These are phyloP conservation scores for Tenualosa thibaudeaui DNA, from an alignment of 2,797 vertebrate genomes.

Conservation along the genomic window DNA sequence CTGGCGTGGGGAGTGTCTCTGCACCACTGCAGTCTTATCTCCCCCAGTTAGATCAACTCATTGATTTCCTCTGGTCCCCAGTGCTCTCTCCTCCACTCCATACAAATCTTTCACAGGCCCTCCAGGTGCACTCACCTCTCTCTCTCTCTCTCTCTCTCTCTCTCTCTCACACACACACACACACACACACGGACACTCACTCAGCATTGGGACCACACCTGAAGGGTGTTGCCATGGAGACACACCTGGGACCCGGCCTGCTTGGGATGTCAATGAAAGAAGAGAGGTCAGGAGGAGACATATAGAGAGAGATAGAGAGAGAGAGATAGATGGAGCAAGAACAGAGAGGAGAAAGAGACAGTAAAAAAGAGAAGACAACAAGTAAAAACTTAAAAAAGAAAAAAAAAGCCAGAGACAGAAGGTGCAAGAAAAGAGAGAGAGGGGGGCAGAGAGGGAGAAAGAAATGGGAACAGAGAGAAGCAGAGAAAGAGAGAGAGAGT, in stretches of 20 bases:
- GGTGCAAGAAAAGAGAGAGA: background rate
- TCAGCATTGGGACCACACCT: slow-evolving; percentile 16
- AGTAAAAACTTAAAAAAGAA: background rate
- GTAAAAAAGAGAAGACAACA: slow-evolving; percentile 29
- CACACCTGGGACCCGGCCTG: background rate
- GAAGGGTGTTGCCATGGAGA: slow-evolving; percentile 22
- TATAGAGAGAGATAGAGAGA: background rate
- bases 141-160: background rate
- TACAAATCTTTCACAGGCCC: slow-evolving; percentile 23
- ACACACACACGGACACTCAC: background rate
- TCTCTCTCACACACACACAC: background rate
- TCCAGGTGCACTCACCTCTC: background rate
- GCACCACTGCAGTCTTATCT: slow-evolving; percentile 1
- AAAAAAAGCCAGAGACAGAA: background rate
- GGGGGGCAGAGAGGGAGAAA: background rate
- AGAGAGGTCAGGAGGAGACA: background rate
- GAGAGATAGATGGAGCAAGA: background rate
- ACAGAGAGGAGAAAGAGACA: background rate
- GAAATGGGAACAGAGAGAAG: background rate
- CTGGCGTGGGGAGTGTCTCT: slow-evolving; percentile 1
- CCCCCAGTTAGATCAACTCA: slow-evolving; percentile 10
- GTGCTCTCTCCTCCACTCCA: background rate
- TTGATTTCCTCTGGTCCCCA: background rate
- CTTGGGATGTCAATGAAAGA: background rate
- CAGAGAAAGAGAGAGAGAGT: background rate